A percentile compares a stretch with the other conserved stretches of the same genome.
Conservation (phyloP, 2,113 vertebrate species). For the Mormoops blainvillei region DNA sequence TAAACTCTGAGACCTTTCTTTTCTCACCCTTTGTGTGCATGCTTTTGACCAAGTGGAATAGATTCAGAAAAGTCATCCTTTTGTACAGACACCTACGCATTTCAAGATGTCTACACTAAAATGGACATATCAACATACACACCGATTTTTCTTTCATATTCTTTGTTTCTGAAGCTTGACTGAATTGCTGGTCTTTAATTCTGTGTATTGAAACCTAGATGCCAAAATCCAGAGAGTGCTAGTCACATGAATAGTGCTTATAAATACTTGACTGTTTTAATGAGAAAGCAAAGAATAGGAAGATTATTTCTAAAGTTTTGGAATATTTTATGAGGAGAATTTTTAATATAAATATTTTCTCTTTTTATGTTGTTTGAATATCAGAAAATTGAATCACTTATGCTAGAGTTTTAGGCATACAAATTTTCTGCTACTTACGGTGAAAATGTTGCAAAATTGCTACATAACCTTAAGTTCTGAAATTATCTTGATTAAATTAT, state of each 20-base stretch:
- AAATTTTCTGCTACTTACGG: not conserved
- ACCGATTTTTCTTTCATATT: not conserved
- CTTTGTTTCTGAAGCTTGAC: not conserved
- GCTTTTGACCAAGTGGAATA: not conserved
- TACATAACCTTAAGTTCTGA: slow-evolving; percentile 1
- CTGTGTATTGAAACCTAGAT: not conserved
- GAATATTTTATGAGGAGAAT: not conserved
- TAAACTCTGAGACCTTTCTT: not conserved
- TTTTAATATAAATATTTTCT: not conserved
- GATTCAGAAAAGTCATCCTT: not conserved
- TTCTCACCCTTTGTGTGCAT: not conserved
- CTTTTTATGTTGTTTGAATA: not conserved
- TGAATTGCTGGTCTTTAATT: not conserved
- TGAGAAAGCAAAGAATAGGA: not conserved
- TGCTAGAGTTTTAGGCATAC: not conserved
- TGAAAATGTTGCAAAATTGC: not conserved
- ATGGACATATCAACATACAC: not conserved
- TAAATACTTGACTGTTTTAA: not conserved
- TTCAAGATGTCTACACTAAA: not conserved
- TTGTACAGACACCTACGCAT: not conserved
- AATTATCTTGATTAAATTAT: not conserved
- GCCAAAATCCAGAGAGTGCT: not conserved
- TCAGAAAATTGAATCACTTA: not conserved
- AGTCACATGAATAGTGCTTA: not conserved
- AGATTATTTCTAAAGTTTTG: not conserved